These are phyloP conservation scores for Pseudomugil tenellus DNA, from an alignment of 2,797 vertebrate species.

Conservation along the genomic window DNA sequence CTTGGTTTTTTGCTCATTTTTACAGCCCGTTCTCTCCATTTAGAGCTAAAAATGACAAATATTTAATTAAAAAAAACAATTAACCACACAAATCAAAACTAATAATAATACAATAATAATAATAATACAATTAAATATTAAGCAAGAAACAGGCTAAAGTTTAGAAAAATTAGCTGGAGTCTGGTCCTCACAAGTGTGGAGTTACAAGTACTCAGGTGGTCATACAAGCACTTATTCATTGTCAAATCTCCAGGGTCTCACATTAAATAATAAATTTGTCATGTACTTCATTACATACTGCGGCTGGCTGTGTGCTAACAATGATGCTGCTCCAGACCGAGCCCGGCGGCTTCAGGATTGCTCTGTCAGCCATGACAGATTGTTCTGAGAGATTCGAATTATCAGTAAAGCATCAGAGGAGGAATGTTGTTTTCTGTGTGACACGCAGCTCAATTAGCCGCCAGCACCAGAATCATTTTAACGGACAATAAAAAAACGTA, in stretches of 20 bases:
- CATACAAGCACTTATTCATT: too few relatives aligned
- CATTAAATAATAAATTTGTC: not conserved
- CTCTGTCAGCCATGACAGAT: conserved; percentile 1
- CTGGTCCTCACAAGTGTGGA: not conserved
- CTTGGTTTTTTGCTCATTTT: too few relatives aligned
- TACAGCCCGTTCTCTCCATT: too few relatives aligned
- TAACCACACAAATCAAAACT: not conserved
- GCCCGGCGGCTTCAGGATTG: not conserved
- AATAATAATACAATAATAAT: too few relatives aligned
- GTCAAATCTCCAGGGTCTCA: not conserved
- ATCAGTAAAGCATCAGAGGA: conserved; percentile 14
- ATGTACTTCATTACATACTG: not conserved
- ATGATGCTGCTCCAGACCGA: not conserved
- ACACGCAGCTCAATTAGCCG: conserved; percentile 6
- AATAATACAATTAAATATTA: not conserved
- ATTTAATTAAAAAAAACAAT: too few relatives aligned
- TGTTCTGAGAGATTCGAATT: conserved; percentile 6
- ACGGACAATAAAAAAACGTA: not conserved
- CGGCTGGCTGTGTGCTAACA: not conserved
- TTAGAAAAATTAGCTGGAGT: not conserved
- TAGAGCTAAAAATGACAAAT: too few relatives aligned
- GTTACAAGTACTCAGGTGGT: not conserved
- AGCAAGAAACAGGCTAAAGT: not conserved
- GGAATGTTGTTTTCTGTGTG: not conserved
- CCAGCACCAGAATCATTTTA: not conserved